Evolutionary conservation across 1,140 invertebrate species (phyloP), one percentile per base, ranked within the genome.

Genomic region (Leptopilina boulardi): DNA sequence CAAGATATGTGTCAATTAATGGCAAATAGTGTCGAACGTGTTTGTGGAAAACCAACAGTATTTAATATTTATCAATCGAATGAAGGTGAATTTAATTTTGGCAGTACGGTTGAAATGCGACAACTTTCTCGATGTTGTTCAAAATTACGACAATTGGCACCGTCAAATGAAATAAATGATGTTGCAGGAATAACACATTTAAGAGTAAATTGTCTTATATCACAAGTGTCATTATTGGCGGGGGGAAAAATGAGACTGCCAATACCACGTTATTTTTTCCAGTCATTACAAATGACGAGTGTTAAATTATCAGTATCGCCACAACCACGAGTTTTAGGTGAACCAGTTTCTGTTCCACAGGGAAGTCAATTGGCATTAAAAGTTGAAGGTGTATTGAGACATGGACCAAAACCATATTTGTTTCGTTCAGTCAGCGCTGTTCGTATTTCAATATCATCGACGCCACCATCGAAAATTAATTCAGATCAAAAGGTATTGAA

Each of bases 181-280:
- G 84, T 89, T 9, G 81, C 85, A 74, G 84, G 88, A 2, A 88
- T 91, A 0, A 91, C 87, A 75, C 90, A 91, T 34, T 75, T 87
- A 6, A 82, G 90, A 54, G 93, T 96, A 8, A 72, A 72, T 30
- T 79, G 82, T 41, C 78, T 85, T 21, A 82, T 87, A 11, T 79
- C 76, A 0, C 84, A 87, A 77, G 94, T 95, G 0, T 91, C 93
- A 51, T 90, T 94, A n/a, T 86, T 97, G 44, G 91, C 94, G 42
- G 92, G 92, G 75, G 93, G 94, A 18, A 94, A 94, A 73, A 86
- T 90, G 76, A 84, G 89, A 23, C 87, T 96, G 9, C 93, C 94
- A 47, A 93, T 96, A 82, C 96, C 97, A 18, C 92, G 97, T 44
- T 97, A 95, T 85, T 97, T 97, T 87, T 98, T 97, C 91, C 97